Evolutionary conservation across 2,113 vertebrate species (phyloP), one percentile per base, ranked within the genome.

Genomic region (Gobio gobio): DNA sequence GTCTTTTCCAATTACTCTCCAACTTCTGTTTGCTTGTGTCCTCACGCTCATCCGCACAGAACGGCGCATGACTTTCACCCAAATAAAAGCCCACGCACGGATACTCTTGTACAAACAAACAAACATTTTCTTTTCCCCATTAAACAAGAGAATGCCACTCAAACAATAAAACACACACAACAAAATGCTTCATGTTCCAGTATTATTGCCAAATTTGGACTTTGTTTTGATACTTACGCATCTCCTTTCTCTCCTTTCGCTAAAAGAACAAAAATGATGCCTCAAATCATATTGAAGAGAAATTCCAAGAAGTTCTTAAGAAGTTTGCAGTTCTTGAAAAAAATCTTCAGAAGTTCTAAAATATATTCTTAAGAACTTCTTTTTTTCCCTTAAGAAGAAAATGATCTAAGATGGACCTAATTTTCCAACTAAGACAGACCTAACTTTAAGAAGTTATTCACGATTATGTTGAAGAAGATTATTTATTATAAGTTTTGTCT

Each of bases 1-100:
- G 93, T 92, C 90, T 92, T 92, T 91, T 92, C 90, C 91, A 94
- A 94, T 94, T 94, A 95, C 89, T 84, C 90, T 93, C 47, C 78
- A 61, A 18, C 86, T 86, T 82, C 85, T 86, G 87, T 88, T 88
- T 88, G 74, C 83, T 73, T 66, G 75, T 43, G 82, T 86, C 82
- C 87, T 82, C 85, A 68, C 61, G 79, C 63, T 81, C 66, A 33
- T 66, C 45, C 26, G 18, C 82, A 77, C 59, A 78, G 76, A 81
- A 82, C 81, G 10, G 16, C 24, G 45, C 43, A 81, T 68, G 45
- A 81, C 84, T 54, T 74, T 74, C 72, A 47, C 72, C 43, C 36
- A 84, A 29, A 76, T 33, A 74, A 74, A 47, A 74, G 72, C 12
- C 54, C 70, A 26, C 24, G 58, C 82, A 74, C 24, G 58, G 49